A percentile compares a stretch with the other conserved stretches of the same genome.
Evolutionary conservation across 2,888 invertebrate genomes (phyloP).

Genomic region (Cephalotes varians): DNA sequence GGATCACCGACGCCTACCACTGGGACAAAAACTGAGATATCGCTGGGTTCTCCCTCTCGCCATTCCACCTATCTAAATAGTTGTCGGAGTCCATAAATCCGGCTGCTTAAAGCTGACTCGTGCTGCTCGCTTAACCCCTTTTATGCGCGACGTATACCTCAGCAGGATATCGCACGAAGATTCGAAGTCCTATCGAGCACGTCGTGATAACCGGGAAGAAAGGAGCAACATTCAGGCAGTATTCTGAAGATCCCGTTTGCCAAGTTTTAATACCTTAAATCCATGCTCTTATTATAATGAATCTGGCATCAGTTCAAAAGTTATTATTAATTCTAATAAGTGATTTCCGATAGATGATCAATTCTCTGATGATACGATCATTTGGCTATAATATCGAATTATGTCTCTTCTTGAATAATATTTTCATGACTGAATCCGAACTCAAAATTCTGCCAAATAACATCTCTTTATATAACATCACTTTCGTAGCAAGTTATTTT

Average conservation of each 20-base stretch:
- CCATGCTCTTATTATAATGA: neutral
- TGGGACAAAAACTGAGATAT: slow-evolving; percentile 71
- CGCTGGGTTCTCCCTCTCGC: slow-evolving; percentile 56
- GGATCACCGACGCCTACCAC: slow-evolving; percentile 19
- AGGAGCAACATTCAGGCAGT: neutral
- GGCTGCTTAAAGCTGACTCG: slow-evolving; percentile 72
- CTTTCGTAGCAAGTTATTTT: neutral
- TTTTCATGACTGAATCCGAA: neutral
- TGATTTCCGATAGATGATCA: neutral
- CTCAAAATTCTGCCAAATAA: neutral
- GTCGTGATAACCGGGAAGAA: slow-evolving; percentile 16
- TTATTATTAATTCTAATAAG: slow-evolving; percentile 3
- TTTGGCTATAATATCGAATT: neutral
- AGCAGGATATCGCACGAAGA: slow-evolving; percentile 23
- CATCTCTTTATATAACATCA: neutral
- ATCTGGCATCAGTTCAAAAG: neutral
- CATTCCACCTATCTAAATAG: slow-evolving; percentile 82
- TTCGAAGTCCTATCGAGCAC: slow-evolving; percentile 38
- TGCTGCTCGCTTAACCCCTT: slow-evolving; percentile 54
- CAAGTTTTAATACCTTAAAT: slow-evolving; percentile 18
- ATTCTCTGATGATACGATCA: neutral
- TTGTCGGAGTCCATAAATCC: slow-evolving; percentile 82
- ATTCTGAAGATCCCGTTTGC: neutral
- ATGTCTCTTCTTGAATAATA: neutral
- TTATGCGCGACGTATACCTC: slow-evolving; percentile 32